These are phyloP conservation scores for Helleia helle DNA, from an alignment of 2,888 invertebrate genomes.

Conservation along the genomic window DNA sequence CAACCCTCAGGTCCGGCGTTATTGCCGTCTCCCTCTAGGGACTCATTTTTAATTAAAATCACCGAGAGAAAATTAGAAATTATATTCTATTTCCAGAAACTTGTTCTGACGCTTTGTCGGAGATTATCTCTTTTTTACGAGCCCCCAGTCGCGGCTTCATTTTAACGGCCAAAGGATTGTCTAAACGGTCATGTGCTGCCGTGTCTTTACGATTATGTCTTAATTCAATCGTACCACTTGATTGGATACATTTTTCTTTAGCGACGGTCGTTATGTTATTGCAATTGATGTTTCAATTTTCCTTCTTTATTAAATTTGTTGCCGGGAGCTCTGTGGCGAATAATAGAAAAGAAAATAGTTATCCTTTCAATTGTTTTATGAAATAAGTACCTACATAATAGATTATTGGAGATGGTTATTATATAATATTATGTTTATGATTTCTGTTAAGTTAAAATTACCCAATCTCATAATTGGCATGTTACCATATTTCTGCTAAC, in stretches of 20 bases:
- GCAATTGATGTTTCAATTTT: constrained; percentile 10
- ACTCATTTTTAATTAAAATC: constrained; percentile 73
- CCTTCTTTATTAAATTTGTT: too few relatives aligned
- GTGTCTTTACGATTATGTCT: constrained; percentile 54
- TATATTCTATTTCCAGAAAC: constrained; percentile 75
- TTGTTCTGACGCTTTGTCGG: constrained; percentile 69
- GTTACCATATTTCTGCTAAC: too few relatives aligned
- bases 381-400: too few relatives aligned
- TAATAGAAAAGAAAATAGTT: too few relatives aligned
- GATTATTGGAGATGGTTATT: too few relatives aligned
- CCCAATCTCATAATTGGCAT: too few relatives aligned
- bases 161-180: constrained; percentile 64
- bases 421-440: too few relatives aligned
- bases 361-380: too few relatives aligned
- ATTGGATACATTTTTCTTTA: constrained; percentile 43
- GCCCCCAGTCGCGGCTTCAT: constrained; percentile 64
- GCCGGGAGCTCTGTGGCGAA: too few relatives aligned
- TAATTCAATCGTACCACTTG: constrained; percentile 47
- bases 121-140: constrained; percentile 72
- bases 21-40: constrained; percentile 57
- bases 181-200: constrained; percentile 53
- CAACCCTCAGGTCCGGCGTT: constrained; percentile 37
- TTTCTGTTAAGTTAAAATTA: too few relatives aligned
- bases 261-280: constrained; percentile 14
- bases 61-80: constrained; percentile 73